phyloP scores from a whole-genome alignment of 2,113 vertebrate genomes.

The Xyliphius kryptos region DNA sequence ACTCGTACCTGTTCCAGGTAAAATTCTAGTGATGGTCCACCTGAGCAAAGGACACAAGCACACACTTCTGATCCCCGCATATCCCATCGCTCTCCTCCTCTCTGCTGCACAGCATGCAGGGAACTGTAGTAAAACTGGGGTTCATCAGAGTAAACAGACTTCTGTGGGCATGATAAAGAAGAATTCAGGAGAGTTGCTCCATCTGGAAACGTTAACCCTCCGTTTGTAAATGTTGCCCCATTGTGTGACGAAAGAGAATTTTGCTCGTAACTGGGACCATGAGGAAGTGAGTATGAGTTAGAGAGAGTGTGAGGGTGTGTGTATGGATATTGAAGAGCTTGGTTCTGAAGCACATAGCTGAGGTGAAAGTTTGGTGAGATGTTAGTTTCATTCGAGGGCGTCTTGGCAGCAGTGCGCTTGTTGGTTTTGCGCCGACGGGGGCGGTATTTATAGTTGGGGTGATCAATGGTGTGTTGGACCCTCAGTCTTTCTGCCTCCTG shows the following conservation, averaged over 20 bases:
- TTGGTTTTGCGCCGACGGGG: conserved; percentile 86
- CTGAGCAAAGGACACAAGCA: conserved; percentile 48
- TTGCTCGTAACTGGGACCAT: neutral
- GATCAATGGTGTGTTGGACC: conserved; percentile 91
- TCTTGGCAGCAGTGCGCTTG: conserved; percentile 74
- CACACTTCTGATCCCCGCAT: conserved; percentile 63
- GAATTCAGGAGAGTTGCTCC: conserved; percentile 43
- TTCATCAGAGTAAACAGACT: conserved; percentile 58
- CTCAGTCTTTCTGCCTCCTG: conserved; percentile 91
- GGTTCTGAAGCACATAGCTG: conserved; percentile 63
- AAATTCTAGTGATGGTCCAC: conserved; percentile 56
- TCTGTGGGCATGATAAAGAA: conserved; percentile 35
- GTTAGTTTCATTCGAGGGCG: conserved; percentile 44
- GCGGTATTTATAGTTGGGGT: conserved; percentile 94
- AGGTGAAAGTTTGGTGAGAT: conserved; percentile 57
- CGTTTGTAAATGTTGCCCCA: neutral
- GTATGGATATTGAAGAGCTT: conserved; percentile 30
- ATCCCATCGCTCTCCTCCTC: conserved; percentile 51
- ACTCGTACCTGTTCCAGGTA: conserved; percentile 70
- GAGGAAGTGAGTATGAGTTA: neutral
- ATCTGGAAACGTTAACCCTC: conserved; percentile 13
- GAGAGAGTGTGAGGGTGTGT: conserved; percentile 8
- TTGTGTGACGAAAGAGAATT: neutral
- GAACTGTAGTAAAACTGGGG: conserved; percentile 49
- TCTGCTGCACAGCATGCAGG: conserved; percentile 45